Conservation (phyloP, 2,113 vertebrate genomes). For the Sylvia atricapilla region DNA sequence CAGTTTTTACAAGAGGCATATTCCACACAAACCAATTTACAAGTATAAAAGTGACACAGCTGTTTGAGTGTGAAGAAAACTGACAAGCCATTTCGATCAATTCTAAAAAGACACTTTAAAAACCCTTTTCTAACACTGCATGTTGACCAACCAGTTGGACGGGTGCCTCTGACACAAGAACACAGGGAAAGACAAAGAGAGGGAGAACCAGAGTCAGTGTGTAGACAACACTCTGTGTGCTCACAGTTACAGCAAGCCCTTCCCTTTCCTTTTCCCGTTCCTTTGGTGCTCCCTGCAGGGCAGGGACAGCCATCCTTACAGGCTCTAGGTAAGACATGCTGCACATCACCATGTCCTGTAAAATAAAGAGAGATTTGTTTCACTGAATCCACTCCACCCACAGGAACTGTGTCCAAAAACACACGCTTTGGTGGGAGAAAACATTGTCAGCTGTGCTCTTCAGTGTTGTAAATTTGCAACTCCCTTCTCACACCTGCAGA, state of each 20-base stretch:
- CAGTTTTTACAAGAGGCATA: not conserved
- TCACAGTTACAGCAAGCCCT: not conserved
- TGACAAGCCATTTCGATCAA: not conserved
- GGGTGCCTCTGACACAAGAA: not conserved
- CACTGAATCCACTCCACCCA: not conserved
- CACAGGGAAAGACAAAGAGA: not conserved
- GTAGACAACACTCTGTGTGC: too few relatives aligned
- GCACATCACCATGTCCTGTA: not conserved
- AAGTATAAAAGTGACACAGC: not conserved
- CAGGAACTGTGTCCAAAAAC: not conserved
- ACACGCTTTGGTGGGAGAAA: not conserved
- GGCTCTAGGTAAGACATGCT: not conserved
- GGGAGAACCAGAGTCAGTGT: not conserved
- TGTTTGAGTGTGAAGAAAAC: not conserved
- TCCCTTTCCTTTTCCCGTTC: not conserved
- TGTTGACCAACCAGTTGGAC: not conserved
- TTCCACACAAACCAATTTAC: not conserved
- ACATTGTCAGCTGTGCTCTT: rapidly evolving
- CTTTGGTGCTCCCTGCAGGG: not conserved
- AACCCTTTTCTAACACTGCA: not conserved
- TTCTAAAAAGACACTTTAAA: not conserved
- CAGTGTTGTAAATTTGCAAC: not conserved
- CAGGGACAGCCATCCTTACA: not conserved
- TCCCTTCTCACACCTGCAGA: not conserved
- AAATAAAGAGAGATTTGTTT: not conserved